Percentiles rank a stretch among this genome's conserved stretches.
Conservation (phyloP, 2,888 invertebrate genomes). For the Sarcophaga subvicina region DNA sequence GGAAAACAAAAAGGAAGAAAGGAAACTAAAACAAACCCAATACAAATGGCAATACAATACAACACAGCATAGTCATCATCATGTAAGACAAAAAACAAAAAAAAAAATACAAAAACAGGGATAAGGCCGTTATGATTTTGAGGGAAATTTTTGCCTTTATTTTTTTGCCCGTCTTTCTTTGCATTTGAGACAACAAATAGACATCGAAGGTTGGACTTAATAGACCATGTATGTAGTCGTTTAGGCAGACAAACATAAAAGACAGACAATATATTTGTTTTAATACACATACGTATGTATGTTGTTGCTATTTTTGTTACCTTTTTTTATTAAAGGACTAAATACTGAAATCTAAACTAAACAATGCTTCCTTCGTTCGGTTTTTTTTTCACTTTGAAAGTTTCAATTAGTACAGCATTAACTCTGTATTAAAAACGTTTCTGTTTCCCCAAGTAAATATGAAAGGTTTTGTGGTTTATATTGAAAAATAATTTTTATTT, state of each 20-base stretch:
- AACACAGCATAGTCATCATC: conserved; percentile 4
- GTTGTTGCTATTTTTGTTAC: background rate
- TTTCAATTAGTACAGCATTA: background rate
- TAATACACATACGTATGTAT: background rate
- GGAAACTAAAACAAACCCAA: conserved; percentile 8
- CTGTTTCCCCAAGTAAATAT: background rate
- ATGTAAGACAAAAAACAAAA: conserved; percentile 6
- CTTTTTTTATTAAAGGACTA: background rate
- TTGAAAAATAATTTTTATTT: too few relatives aligned
- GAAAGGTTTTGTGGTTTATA: background rate
- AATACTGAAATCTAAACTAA: background rate
- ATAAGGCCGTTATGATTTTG: conserved; percentile 21
- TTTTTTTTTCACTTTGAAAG: conserved; percentile 15
- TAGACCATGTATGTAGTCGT: conserved; percentile 18
- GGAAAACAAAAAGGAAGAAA: background rate
- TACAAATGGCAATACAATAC: background rate
- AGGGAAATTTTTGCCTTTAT: conserved; percentile 12
- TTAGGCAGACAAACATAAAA: background rate
- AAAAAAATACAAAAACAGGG: background rate
- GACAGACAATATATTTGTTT: background rate
- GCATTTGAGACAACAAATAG: conserved; percentile 20
- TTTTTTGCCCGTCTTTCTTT: background rate
- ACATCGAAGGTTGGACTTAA: conserved; percentile 24
- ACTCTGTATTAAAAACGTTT: background rate
- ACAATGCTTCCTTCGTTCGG: background rate